Evolutionary conservation across 1,140 invertebrate species (phyloP).

Genomic region (Mactra quadrangularis): DNA sequence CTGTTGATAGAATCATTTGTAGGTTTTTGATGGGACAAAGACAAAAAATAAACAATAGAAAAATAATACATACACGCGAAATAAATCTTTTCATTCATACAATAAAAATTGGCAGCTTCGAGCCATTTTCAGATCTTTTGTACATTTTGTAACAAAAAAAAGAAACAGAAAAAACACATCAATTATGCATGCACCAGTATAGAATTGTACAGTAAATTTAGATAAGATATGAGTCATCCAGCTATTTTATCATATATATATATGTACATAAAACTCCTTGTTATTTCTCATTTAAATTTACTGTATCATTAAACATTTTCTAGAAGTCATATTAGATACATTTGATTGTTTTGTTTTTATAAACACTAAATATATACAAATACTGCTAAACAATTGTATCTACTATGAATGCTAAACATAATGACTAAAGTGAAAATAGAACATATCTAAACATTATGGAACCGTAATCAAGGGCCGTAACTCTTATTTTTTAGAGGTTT

Average conservation of each 20-base stretch:
- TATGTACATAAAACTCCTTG: constrained; percentile 4
- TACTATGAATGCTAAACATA: constrained; percentile 4
- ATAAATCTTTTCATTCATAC: constrained; percentile 18
- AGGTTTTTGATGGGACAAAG: constrained; percentile 35
- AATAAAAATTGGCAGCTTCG: constrained; percentile 34
- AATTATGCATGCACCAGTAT: constrained; percentile 26
- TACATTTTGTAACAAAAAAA: too few relatives aligned
- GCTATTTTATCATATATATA: constrained; percentile 22
- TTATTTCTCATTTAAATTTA: constrained; percentile 15
- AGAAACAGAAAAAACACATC: constrained; percentile 23
- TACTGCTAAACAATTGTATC: constrained; percentile 30
- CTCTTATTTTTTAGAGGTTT: too few relatives aligned
- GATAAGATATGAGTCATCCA: constrained; percentile 15
- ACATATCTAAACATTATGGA: too few relatives aligned
- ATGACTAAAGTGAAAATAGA: too few relatives aligned
- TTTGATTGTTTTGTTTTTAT: not conserved
- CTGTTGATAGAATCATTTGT: constrained; percentile 39
- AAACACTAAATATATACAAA: constrained; percentile 38
- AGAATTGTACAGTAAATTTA: not conserved
- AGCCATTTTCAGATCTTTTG: constrained; percentile 31
- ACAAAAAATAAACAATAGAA: constrained; percentile 38
- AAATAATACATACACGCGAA: not conserved
- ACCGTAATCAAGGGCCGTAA: too few relatives aligned
- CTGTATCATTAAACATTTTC: not conserved
- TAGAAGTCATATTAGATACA: constrained; percentile 13